phyloP scores from a whole-genome alignment of 2,113 vertebrate species.

The Dicentrarchus labrax region DNA sequence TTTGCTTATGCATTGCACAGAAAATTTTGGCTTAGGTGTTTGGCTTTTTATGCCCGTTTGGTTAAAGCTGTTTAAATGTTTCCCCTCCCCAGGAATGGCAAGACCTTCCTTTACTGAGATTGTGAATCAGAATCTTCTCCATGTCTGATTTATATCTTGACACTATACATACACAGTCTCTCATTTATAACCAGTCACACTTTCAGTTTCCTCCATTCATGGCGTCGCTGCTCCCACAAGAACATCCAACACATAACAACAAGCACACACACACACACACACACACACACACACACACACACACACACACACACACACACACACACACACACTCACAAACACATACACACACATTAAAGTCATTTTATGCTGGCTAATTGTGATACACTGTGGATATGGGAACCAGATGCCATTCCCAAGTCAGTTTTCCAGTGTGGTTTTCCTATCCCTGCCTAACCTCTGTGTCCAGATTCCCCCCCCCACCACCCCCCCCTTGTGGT shows the following conservation, averaged over 20 bases:
- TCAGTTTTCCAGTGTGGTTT: constrained; percentile 83
- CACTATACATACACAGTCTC: background rate
- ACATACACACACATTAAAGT: constrained; percentile 75
- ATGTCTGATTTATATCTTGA: constrained; percentile 28
- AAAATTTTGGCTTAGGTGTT: constrained; percentile 10
- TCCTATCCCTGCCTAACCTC: constrained; percentile 81
- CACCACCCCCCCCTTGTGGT: constrained; percentile 84
- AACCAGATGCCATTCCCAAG: constrained; percentile 87
- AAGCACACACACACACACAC: constrained; percentile 35
- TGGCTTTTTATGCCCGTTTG: constrained; percentile 49
- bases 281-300: constrained; percentile 34
- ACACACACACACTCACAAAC: constrained; percentile 44
- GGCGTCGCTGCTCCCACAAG: constrained; percentile 48
- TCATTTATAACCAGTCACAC: constrained; percentile 5
- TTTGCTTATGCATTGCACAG: constrained; percentile 42
- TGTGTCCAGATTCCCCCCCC: constrained; percentile 78
- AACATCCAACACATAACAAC: constrained; percentile 61
- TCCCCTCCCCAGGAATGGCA: constrained; percentile 1
- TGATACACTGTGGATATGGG: constrained; percentile 81
- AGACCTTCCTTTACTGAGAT: background rate
- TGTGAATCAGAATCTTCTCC: constrained; percentile 15
- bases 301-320: constrained; percentile 37
- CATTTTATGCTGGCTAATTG: constrained; percentile 82
- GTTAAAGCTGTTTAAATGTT: constrained; percentile 43
- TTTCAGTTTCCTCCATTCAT: constrained; percentile 32